Conservation (phyloP, 2,888 invertebrate genomes). For the Acrobeloides nanus region DNA sequence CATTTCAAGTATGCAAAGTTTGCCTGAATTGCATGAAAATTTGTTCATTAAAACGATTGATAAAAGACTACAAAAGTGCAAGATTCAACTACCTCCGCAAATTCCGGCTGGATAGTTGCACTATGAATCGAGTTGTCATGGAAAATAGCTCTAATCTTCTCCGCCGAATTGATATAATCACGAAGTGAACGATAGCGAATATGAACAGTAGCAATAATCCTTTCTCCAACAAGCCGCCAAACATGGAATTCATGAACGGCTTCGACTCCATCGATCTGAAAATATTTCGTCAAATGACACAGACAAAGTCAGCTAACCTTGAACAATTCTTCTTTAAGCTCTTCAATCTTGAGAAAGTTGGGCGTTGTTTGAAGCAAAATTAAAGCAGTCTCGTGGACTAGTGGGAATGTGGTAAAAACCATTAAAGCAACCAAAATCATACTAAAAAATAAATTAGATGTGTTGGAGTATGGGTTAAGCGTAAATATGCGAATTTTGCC, state of each 20-base stretch:
- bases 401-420: slow-evolving; percentile 3
- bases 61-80: no score
- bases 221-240: slow-evolving; percentile 58
- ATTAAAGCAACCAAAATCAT: slow-evolving; percentile 15
- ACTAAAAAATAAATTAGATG: slow-evolving; percentile 7
- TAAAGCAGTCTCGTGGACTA: slow-evolving; percentile 79
- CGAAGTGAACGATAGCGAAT: slow-evolving; percentile 55
- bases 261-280: slow-evolving; percentile 56
- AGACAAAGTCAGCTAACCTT: slow-evolving; percentile 24
- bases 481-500: no score
- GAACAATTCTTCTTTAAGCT: slow-evolving; percentile 35
- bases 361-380: slow-evolving; percentile 96
- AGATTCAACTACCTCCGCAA: slow-evolving; percentile 31
- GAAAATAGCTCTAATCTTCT: slow-evolving; percentile 56
- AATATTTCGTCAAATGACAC: background rate
- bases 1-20: no score
- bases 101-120: slow-evolving; percentile 58
- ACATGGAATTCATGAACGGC: slow-evolving; percentile 58
- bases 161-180: slow-evolving; percentile 56
- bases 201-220: slow-evolving; percentile 54
- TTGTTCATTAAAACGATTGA: no score
- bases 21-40: no score
- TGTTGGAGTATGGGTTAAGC: no score
- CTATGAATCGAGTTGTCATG: slow-evolving; percentile 59
- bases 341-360: slow-evolving; percentile 75